phyloP scores from a whole-genome alignment of 2,888 invertebrate genomes.

The Anticlea derivata region DNA sequence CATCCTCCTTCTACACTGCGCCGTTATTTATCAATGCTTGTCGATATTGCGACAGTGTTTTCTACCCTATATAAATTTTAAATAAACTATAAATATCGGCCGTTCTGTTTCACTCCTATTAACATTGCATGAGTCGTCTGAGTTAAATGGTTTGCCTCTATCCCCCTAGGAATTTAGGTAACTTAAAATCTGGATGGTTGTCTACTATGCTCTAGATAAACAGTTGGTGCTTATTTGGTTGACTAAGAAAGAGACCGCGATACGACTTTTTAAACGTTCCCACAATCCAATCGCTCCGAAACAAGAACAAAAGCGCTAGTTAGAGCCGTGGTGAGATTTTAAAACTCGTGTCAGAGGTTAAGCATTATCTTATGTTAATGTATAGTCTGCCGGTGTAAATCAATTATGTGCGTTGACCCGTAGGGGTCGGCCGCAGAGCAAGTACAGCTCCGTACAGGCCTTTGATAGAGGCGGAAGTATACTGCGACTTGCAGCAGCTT shows the following conservation, averaged over 20 bases:
- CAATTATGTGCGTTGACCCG: conserved; percentile 79
- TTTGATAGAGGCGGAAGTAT: conserved; percentile 9
- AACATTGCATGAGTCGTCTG: too few relatives aligned
- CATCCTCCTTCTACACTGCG: too few relatives aligned
- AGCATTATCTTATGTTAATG: conserved; percentile 83
- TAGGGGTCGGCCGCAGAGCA: conserved; percentile 49
- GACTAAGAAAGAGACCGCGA: neutral
- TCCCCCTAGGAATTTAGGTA: too few relatives aligned
- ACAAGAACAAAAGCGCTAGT: conserved; percentile 45
- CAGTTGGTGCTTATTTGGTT: too few relatives aligned
- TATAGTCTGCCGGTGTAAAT: conserved; percentile 70
- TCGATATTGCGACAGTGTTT: too few relatives aligned
- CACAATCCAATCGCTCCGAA: conserved; percentile 22
- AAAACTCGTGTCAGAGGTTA: conserved; percentile 76
- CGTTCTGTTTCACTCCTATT: too few relatives aligned
- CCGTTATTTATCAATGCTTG: too few relatives aligned
- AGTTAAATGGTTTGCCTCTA: too few relatives aligned
- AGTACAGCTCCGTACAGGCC: neutral
- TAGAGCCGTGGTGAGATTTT: conserved; percentile 69
- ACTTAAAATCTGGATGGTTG: too few relatives aligned
- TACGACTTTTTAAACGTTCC: conserved; percentile 3
- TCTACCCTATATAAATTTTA: too few relatives aligned
- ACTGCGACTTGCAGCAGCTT: neutral
- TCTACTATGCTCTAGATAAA: neutral
- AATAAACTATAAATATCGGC: too few relatives aligned